Evolutionary conservation across 2,113 vertebrate genomes (phyloP), one percentile per base, ranked within the genome.

Genomic region (Dicaeum eximium): DNA sequence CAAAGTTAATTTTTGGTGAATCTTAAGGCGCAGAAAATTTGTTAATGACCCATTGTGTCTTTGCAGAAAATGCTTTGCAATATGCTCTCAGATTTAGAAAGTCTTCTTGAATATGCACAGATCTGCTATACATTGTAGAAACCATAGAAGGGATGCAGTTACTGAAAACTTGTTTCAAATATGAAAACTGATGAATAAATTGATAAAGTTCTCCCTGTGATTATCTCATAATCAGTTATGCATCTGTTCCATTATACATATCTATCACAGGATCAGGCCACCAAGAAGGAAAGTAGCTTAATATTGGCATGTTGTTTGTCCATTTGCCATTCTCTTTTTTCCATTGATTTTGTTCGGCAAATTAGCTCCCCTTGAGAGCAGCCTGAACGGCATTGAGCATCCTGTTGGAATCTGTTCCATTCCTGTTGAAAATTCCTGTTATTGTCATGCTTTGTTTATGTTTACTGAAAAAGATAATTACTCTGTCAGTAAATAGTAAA

Each of bases 401-500:
- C 44, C 31, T 83, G 86, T 94, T 56, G 85, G 44, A 86, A 77
- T 75, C 57, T 79, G 28, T 66, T 54, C 48, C 56, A 58, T 92
- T 94, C 75, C 64, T 73, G 35, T 75, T 86, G 77, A 88, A 88
- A 88, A 88, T 78, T 38, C 64, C 54, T 70, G 30, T 79, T 66
- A 66, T 30, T 84, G 58, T 80, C 53, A 22, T 67, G 53, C 40
- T 86, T 88, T 86, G 65, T 82, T 95, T 83, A 57, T 93, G 45
- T 86, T 95, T 95, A 81, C 58, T 86, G 69, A 53, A 79, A 54
- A 94, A 86, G 58, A 81, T 15, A 87, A 92, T 33, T 74, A 45
- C 8, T 86, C 50, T 82, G 15, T 80, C 62, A 71, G 73, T 87
- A 88, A 94, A 95, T 64, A 71, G 73, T 87, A 88, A 94, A 95